Percentiles rank a stretch among this genome's conserved stretches.
Evolutionary conservation across 1,140 invertebrate species (phyloP).

Genomic region (Daktulosphaira vitifoliae): DNA sequence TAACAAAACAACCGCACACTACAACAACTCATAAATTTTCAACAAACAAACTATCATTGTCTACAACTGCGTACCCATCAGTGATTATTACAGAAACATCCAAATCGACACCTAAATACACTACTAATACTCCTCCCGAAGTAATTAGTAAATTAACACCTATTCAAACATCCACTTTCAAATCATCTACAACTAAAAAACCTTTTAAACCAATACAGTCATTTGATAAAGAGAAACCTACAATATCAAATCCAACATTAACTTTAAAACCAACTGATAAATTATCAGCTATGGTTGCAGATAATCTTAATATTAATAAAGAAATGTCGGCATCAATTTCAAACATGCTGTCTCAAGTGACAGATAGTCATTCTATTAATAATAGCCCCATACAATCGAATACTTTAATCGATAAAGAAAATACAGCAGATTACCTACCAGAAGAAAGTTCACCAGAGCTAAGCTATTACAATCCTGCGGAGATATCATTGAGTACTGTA

Average conservation of each 20-base stretch:
- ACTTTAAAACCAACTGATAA: not conserved
- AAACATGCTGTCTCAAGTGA: conserved; percentile 38
- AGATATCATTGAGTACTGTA: not conserved
- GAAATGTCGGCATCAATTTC: conserved; percentile 38
- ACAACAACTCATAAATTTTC: not conserved
- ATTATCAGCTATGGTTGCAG: not conserved
- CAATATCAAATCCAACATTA: not conserved
- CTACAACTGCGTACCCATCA: not conserved
- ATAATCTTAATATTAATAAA: conserved; percentile 29
- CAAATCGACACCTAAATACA: not conserved
- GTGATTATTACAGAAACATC: conserved; percentile 12
- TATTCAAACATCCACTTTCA: not conserved
- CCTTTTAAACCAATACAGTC: conserved; percentile 1
- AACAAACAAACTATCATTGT: not conserved
- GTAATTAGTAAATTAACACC: not conserved
- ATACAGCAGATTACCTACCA: conserved; percentile 12
- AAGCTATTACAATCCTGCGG: conserved; percentile 11
- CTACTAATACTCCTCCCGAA: not conserved
- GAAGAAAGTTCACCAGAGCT: conserved; percentile 27
- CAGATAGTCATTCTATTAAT: conserved; percentile 34
- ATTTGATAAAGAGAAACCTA: conserved; percentile 9
- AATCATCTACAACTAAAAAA: conserved; percentile 16
- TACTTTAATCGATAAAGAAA: conserved; percentile 12
- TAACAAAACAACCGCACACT: not conserved
- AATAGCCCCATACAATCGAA: conserved; percentile 11